Evolutionary conservation across 2,797 vertebrate species (phyloP), one percentile per base, ranked within the genome.

Genomic region (Bradypodion ventrale): DNA sequence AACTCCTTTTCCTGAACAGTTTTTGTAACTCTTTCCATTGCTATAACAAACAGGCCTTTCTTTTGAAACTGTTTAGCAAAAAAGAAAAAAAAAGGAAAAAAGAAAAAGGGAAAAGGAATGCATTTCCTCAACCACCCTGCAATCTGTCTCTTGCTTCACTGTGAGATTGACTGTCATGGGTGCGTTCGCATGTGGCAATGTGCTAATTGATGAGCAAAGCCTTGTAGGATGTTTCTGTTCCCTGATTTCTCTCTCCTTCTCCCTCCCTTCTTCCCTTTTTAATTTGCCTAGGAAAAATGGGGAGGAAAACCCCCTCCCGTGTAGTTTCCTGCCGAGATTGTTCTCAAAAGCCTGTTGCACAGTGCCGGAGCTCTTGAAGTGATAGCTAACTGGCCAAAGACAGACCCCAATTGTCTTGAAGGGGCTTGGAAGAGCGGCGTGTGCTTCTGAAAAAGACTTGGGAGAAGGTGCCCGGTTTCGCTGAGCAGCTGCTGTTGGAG

Each of bases 401-500:
- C 97, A 97, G 96, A 95, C 95, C 94, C 92, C 90, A 94, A 98
- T 98, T 98, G 97, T 98, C 96, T 97, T 91, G 91, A 94, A 93
- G 92, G 92, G 91, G 94, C 97, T 94, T 95, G 95, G 95, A 95
- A 96, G 95, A 93, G 95, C 95, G 95, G 96, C 90, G 93, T 96
- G 97, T 97, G 96, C 96, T 94, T 96, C 96, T 96, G 96, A 96
- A 97, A 96, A 96, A 93, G 96, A 95, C 96, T 94, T 93, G 95
- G 94, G 95, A 95, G 94, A 93, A 94, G 94, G 94, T 91, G 94
- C 92, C 90, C 88, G 85, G 96, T 97, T 96, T 97, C 95, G 97
- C 97, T 95, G 95, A 96, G 97, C 97, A 98, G 98, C 97, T 98
- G 97, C 97, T 97, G 96, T 95, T 94, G 94, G 94, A 89, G 97